A percentile compares a stretch with the other conserved stretches of the same genome.
phyloP scores from a whole-genome alignment of 1,140 invertebrate species.

The Chironomus striatipennis region DNA sequence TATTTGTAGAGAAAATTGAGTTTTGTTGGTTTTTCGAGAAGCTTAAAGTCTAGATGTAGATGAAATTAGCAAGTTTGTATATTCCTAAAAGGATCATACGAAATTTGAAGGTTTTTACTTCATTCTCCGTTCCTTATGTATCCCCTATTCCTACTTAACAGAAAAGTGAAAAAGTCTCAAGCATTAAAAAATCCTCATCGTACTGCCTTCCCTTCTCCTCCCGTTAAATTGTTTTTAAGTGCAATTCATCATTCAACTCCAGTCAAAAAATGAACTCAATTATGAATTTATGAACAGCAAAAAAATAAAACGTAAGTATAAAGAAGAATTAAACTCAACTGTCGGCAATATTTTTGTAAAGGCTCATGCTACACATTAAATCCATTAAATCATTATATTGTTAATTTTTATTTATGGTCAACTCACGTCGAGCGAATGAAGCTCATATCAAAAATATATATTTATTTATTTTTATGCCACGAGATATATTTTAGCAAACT shows the following conservation, averaged over 20 bases:
- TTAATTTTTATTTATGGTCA: slow-evolving; percentile 23
- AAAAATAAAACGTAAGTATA: neutral
- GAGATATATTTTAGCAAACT: neutral
- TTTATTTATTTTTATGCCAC: too few relatives aligned
- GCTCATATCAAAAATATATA: neutral
- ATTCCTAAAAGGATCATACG: too few relatives aligned
- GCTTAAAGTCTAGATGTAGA: too few relatives aligned
- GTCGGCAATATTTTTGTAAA: neutral
- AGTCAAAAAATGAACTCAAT: neutral
- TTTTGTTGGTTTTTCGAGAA: too few relatives aligned
- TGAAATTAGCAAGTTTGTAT: too few relatives aligned
- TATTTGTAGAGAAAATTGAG: too few relatives aligned
- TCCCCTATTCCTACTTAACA: too few relatives aligned
- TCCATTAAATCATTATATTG: slow-evolving; percentile 23
- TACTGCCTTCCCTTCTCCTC: neutral
- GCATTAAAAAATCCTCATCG: neutral
- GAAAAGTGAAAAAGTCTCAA: neutral
- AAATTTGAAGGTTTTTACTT: too few relatives aligned
- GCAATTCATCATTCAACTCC: neutral
- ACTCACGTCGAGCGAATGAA: neutral
- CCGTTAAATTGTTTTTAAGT: neutral
- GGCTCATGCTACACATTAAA: slow-evolving; percentile 15
- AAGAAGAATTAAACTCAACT: too few relatives aligned
- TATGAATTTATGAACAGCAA: neutral
- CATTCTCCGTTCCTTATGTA: too few relatives aligned